Evolutionary conservation across 37 sponge, comb jelly and placozoan species (phyloP), one percentile per base, ranked within the genome.

Genomic region (Halichondria panicea): DNA sequence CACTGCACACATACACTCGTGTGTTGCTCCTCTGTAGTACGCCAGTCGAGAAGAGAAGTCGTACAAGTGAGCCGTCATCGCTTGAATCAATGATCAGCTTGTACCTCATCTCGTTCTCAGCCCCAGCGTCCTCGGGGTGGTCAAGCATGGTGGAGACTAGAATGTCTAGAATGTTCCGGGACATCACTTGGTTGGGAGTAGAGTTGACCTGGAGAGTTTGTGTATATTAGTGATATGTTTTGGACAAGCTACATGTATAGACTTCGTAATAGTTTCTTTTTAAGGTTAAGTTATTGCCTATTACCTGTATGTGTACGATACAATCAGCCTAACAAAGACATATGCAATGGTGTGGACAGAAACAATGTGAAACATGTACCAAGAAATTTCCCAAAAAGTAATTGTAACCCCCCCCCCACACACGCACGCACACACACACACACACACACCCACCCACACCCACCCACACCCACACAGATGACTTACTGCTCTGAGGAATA

Each of bases 1-100:
- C 89, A 59, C 88, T 94, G 69, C 91, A 94, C 85, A 89, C 67
- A 55, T 77, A 94, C 28, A 80, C 74, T 13, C 81, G 63, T 46
- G 91, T 90, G 5, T 83, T 68, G 38, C 63, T 45, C 43, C 70
- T 60, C 30, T 84, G 65, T 32, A 94, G 66, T 33, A 94, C 73
- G 4, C 82, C 83, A 45, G 80, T 82, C 28, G 79, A 56, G 72
- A 83, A 90, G 63, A 94, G 84, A 12, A 94, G 85, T 5, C 95
- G 63, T 43, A 78, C 59, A 24, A 94, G 45, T 4, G 91, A 90
- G 43, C 79, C 84, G 72, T 94, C 95, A 59, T 94, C 91, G 37
- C 88, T 87, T n/a, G 84, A 41, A 74, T 94, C 95, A 75, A 94
- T 87, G 71, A 94, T 79, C 44, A 94, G 75, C 64, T 94, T 94